Evolutionary conservation across 2,113 vertebrate species (phyloP), one percentile per base, ranked within the genome.

Genomic region (Nothobranchius furzeri): DNA sequence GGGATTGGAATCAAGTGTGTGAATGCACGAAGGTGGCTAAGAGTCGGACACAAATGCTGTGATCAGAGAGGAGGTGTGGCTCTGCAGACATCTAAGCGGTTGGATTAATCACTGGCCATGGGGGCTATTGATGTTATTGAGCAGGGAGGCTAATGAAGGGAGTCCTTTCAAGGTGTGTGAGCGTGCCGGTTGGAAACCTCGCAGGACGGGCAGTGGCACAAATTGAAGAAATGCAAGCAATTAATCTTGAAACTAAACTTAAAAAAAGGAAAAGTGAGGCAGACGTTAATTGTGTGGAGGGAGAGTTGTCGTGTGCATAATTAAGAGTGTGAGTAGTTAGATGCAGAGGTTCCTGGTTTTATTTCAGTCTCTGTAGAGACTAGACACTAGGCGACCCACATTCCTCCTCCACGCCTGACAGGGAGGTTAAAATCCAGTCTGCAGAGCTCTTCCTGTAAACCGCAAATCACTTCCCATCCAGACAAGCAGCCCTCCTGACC

Each of bases 51-150:
- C 73, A 74, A 85, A 64, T 79, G 88, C 36, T 64, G 74, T 78
- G 80, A 87, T 89, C 87, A 85, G 85, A 84, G 69, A 65, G 63
- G 70, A 67, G 80, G 75, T 76, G 81, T 71, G 70, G 75, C 57
- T 82, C 67, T 54, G 73, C 20, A 24, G 74, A 79, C 83, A 78
- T 86, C 60, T 75, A 77, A 88, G 79, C 76, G 80, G 78, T 85
- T 79, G 87, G 85, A 90, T 89, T 90, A 90, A 86, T 78, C 81
- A 66, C 74, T 69, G 82, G 75, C 83, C 85, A 78, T 51, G 63
- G 70, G 54, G 85, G 74, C 82, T 78, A 86, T 89, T 79, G 88
- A 91, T 85, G 85, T 78, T 83, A 85, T 87, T 84, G 85, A 88
- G 82, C 82, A 71, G 84, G 61, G 76, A 78, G 72, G 51, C 79